Conservation (phyloP, 2,888 invertebrate genomes). For the Eupithecia centaureata region DNA sequence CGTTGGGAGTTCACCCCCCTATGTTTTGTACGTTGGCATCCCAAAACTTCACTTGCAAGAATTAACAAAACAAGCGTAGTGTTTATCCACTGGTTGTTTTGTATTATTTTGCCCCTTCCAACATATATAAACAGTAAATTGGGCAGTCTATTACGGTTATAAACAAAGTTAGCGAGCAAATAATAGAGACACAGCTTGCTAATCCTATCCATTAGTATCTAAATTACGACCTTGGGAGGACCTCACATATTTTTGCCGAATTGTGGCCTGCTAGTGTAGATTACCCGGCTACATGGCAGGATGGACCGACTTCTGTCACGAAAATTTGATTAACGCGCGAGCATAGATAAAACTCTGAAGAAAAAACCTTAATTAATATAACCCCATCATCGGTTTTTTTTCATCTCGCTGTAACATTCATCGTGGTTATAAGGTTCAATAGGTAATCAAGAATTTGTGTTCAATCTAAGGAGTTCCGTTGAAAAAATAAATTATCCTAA, state of each 20-base stretch:
- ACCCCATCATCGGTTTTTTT: neutral
- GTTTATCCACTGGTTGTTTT: constrained; percentile 5
- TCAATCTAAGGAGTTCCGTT: too few species aligned
- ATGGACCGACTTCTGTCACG: neutral
- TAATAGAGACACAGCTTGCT: constrained; percentile 19
- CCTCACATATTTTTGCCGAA: constrained; percentile 24
- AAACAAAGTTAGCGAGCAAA: constrained; percentile 23
- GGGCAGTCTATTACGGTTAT: constrained; percentile 25
- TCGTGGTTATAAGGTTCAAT: too few species aligned
- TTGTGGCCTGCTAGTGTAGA: constrained; percentile 6
- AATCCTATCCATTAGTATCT: constrained; percentile 32
- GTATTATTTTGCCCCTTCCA: constrained; percentile 1
- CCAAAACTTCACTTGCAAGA: too few species aligned
- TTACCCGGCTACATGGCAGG: neutral
- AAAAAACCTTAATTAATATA: neutral
- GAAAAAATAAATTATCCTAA: too few species aligned
- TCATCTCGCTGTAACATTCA: neutral
- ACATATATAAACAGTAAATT: constrained; percentile 12
- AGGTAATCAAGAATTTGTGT: too few species aligned
- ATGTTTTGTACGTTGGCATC: too few species aligned
- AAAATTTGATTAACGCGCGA: too few species aligned
- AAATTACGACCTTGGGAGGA: constrained; percentile 27
- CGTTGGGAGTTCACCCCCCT: too few species aligned
- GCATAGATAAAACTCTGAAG: neutral
- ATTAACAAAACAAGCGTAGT: neutral